Conservation (phyloP, 2,888 invertebrate species). For the Hirtodrosophila cameraria region DNA sequence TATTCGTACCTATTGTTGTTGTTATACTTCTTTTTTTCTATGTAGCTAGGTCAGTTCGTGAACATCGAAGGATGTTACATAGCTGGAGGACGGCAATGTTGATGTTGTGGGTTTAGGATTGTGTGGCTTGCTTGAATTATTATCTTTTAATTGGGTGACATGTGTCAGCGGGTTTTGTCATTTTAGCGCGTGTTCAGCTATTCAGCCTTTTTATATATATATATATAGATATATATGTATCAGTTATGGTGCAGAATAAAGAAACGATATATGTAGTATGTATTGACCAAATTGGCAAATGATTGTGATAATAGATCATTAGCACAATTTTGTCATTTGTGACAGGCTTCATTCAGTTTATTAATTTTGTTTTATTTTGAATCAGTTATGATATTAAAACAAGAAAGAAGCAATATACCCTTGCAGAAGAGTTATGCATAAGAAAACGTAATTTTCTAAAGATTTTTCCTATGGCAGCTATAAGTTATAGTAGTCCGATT, state of each 20-base stretch:
- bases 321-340: slow-evolving; percentile 12
- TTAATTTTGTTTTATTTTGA: no score
- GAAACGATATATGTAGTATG: no score
- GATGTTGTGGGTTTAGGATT: slow-evolving; percentile 32
- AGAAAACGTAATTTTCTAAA: no score
- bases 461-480: no score
- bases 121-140: slow-evolving; percentile 55
- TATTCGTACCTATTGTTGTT: slow-evolving; percentile 6
- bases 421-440: no score
- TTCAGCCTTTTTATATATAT: slow-evolving; percentile 6
- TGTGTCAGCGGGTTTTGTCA: slow-evolving; percentile 69
- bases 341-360: no score
- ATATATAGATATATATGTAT: no score
- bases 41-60: slow-evolving; percentile 24
- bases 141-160: slow-evolving; percentile 78
- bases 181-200: slow-evolving; percentile 35
- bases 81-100: slow-evolving; percentile 1
- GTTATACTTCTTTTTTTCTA: slow-evolving; percentile 3
- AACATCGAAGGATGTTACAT: slow-evolving; percentile 2
- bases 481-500: no score
- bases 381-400: no score
- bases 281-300: slow-evolving; percentile 5
- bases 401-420: no score
- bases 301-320: slow-evolving; percentile 39
- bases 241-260: neutral